Conservation (phyloP, 2,888 invertebrate species). For the Tiliacea aurago region DNA sequence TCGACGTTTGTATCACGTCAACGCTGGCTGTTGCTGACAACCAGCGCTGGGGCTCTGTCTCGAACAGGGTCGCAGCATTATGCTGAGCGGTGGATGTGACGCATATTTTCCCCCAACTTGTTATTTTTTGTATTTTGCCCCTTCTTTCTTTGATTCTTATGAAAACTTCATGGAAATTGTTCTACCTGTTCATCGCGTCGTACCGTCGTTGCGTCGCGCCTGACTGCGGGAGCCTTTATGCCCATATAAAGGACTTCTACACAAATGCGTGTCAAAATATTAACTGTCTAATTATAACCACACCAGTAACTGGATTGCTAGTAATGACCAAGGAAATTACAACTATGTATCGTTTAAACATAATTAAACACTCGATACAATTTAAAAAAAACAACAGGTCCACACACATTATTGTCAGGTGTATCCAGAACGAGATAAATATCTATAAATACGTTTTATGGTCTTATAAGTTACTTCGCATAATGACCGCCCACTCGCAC, state of each 20-base stretch:
- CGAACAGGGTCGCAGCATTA: too few species aligned
- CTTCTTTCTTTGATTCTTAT: too few species aligned
- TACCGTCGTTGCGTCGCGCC: too few species aligned
- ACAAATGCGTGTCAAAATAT: not conserved
- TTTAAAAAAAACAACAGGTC: conserved; percentile 2
- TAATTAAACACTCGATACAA: conserved; percentile 24
- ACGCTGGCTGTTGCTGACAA: too few species aligned
- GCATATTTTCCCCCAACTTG: too few species aligned
- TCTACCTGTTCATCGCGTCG: too few species aligned
- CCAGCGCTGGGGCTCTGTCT: too few species aligned
- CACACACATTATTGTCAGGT: conserved; percentile 46
- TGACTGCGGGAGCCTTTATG: not conserved
- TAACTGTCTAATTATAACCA: not conserved
- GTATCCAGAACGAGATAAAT: conserved; percentile 54
- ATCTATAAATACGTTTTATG: conserved; percentile 52
- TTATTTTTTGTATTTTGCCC: too few species aligned
- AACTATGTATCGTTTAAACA: not conserved
- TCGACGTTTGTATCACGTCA: too few species aligned
- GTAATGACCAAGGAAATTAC: conserved; percentile 12
- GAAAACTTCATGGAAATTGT: too few species aligned
- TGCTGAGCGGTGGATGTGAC: too few species aligned
- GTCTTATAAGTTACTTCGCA: conserved; percentile 40
- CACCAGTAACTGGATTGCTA: not conserved
- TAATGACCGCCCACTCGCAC: conserved; percentile 46
- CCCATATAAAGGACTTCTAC: not conserved